phyloP scores from a whole-genome alignment of 1,140 invertebrate genomes.

The Sitobion miscanthi region DNA sequence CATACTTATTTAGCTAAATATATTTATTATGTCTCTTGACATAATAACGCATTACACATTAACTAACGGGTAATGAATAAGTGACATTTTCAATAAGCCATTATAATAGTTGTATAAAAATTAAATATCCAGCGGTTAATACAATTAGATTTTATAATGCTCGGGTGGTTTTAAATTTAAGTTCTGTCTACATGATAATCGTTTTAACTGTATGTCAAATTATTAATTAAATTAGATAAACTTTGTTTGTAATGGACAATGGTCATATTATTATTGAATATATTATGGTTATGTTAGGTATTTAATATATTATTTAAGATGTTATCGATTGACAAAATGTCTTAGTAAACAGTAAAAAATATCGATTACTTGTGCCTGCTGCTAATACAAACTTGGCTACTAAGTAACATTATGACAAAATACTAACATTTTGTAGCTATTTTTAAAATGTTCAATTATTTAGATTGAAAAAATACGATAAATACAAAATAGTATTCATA shows the following conservation, averaged over 20 bases:
- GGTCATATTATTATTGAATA: too few relatives aligned
- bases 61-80: neutral
- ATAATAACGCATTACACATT: slow-evolving; percentile 18
- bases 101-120: neutral
- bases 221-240: neutral
- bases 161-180: neutral
- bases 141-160: neutral
- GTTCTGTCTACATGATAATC: neutral
- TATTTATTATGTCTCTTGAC: neutral
- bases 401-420: neutral
- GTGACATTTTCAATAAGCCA: neutral
- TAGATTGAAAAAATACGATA: neutral
- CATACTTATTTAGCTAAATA: neutral
- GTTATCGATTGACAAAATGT: neutral
- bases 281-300: neutral
- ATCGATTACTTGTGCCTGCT: neutral
- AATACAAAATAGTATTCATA: neutral
- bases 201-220: neutral
- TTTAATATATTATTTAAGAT: neutral
- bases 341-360: neutral
- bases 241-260: neutral
- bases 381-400: neutral
- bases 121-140: neutral
- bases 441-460: neutral
- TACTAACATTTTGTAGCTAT: neutral